Evolutionary conservation across 1,140 invertebrate species (phyloP).

Genomic region (Drosophila guanche): DNA sequence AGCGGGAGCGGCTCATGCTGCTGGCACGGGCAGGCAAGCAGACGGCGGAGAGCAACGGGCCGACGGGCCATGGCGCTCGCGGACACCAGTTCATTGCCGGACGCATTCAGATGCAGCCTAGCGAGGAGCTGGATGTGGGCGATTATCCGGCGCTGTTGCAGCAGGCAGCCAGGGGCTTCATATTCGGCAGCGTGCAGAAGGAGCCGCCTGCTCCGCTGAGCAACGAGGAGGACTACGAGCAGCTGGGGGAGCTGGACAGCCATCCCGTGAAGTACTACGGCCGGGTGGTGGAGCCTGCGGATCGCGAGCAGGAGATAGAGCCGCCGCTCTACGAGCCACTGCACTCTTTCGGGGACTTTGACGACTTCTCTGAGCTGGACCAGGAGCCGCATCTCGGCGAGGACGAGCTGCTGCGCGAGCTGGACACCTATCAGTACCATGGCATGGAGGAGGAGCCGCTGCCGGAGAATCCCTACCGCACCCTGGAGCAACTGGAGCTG

Average conservation of each 20-base stretch:
- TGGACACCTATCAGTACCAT: conserved; percentile 78
- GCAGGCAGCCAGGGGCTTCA: conserved; percentile 68
- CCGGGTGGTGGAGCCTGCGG: conserved; percentile 67
- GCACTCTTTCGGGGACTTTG: conserved; percentile 72
- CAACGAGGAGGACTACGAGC: conserved; percentile 64
- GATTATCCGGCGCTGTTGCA: conserved; percentile 67
- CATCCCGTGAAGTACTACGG: conserved; percentile 74
- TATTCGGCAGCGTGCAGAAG: conserved; percentile 76
- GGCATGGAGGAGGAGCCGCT: conserved; percentile 65
- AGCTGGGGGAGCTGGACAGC: conserved; percentile 55
- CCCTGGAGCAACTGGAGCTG: conserved; percentile 62
- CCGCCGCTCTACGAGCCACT: conserved; percentile 60
- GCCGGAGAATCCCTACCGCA: conserved; percentile 65
- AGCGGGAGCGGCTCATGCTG: conserved; percentile 76
- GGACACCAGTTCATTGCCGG: conserved; percentile 76
- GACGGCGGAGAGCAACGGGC: conserved; percentile 55
- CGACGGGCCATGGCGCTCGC: conserved; percentile 53
- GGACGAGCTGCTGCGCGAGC: conserved; percentile 69
- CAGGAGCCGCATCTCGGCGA: conserved; percentile 57
- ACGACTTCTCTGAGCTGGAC: conserved; percentile 71
- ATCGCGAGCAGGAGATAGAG: conserved; percentile 56
- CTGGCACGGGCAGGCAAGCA: conserved; percentile 71
- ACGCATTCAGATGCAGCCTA: conserved; percentile 78
- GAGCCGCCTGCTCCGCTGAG: conserved; percentile 60
- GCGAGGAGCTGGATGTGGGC: conserved; percentile 68